These are phyloP conservation scores for Hymenochirus boettgeri DNA, from an alignment of 2,113 vertebrate genomes.

Conservation along the genomic window DNA sequence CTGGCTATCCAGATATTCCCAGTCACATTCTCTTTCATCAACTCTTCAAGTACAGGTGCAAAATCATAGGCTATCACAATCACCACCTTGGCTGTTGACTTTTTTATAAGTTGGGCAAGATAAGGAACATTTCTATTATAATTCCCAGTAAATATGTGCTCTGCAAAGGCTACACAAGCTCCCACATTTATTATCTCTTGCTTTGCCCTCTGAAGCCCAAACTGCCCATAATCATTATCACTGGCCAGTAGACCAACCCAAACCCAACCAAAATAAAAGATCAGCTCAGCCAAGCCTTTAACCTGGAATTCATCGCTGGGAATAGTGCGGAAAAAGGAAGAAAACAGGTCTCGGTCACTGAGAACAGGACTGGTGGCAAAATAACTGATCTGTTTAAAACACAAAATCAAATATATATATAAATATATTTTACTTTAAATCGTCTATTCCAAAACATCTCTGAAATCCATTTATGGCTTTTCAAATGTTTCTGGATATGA, in stretches of 20 bases:
- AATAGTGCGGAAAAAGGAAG: slow-evolving; percentile 80
- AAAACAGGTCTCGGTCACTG: slow-evolving; percentile 65
- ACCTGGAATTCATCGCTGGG: slow-evolving; percentile 69
- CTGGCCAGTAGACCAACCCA: slow-evolving; percentile 68
- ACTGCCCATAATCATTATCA: slow-evolving; percentile 75
- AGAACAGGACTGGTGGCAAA: slow-evolving; percentile 72
- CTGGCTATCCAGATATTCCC: slow-evolving; percentile 33
- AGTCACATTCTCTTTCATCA: slow-evolving; percentile 32
- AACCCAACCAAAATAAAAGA: slow-evolving; percentile 72
- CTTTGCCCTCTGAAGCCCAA: slow-evolving; percentile 47
- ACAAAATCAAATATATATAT: too few relatives aligned
- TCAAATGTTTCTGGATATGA: too few relatives aligned
- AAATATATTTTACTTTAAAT: too few relatives aligned
- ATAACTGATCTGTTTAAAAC: slow-evolving; percentile 82
- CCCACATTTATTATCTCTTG: not conserved
- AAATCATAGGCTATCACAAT: slow-evolving; percentile 13
- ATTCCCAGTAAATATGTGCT: not conserved
- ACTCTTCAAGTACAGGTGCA: slow-evolving; percentile 17
- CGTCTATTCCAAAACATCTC: too few relatives aligned
- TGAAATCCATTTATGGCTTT: too few relatives aligned
- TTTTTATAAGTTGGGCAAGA: not conserved
- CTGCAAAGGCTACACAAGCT: slow-evolving; percentile 15
- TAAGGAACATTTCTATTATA: slow-evolving; percentile 1
- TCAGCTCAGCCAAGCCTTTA: slow-evolving; percentile 58
- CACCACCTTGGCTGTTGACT: not conserved